Evolutionary conservation across 64 coral and sea anemone species (phyloP), one percentile per base, ranked within the genome.

Genomic region (Montipora sp.): DNA sequence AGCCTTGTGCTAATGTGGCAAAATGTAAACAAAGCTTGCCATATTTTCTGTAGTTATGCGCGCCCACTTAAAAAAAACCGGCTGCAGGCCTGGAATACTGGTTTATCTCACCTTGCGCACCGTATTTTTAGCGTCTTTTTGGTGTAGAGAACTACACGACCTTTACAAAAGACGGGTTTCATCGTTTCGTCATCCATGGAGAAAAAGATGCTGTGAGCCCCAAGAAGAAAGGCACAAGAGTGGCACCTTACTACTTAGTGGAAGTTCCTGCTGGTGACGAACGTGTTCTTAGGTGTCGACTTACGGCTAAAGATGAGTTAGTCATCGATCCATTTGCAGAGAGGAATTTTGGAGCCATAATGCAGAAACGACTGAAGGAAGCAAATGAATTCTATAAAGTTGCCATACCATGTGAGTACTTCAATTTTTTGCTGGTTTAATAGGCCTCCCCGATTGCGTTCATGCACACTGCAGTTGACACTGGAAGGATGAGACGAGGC

Each of bases 91-190:
- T 36, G 36, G 36, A 36, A 36, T 36, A 36, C 0, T 36, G 36
- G 6, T 57, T 57, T 7, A 63, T 63, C 11, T 63, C 3, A 63
- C 60, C 14, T 78, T 78, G 4, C 6, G 16, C 8, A 49, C 45
- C 45, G 43, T 8, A 9, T 85, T 71, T 85, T 19, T 20, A 98
- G 96, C 78, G 45, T 60, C 91, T 98, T 14, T 96, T 68, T 84
- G 83, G 83, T 43, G 63, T 50, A 51, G 89, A 89, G 18, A 55
- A 84, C 0, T 96, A 99, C 75, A 99, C 98, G 5, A 80, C 90
- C 18, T 96, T 96, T 89, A 99, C 98, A n/a, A 99, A 99, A 77
- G 98, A 99, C 72, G 98, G 94, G 5, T 99, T 99, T 76, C 98
- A 99, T 88, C 88, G 98, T 5, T 96, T 96, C 50, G 45, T 99